phyloP scores from a whole-genome alignment of 2,113 vertebrate species.

The Microtus oregoni region DNA sequence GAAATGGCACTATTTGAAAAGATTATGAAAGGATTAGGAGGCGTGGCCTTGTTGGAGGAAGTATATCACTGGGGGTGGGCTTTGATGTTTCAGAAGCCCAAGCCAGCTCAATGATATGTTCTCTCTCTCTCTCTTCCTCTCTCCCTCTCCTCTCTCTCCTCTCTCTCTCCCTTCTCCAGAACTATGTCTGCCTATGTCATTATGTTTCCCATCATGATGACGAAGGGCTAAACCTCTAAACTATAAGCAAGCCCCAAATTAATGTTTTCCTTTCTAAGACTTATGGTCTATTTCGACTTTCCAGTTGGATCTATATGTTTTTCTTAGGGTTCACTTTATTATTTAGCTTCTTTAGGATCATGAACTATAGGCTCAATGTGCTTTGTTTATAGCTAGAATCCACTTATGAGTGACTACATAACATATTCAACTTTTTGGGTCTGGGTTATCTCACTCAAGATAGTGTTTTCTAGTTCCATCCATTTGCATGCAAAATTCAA shows the following conservation, averaged over 20 bases:
- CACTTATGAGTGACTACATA: too few relatives aligned
- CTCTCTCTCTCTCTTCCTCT: not conserved
- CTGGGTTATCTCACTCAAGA: too few relatives aligned
- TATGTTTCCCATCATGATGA: not conserved
- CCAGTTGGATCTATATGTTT: too few relatives aligned
- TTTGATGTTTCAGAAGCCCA: not conserved
- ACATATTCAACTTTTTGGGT: too few relatives aligned
- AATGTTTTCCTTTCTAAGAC: not conserved
- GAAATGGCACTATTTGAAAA: not conserved
- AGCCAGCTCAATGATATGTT: too few relatives aligned
- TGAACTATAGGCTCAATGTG: too few relatives aligned
- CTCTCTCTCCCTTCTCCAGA: not conserved
- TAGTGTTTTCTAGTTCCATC: too few relatives aligned
- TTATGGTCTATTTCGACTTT: too few relatives aligned
- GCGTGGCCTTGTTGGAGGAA: not conserved
- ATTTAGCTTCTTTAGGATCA: too few relatives aligned
- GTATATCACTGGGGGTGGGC: not conserved
- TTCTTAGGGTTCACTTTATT: too few relatives aligned
- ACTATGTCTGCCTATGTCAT: not conserved
- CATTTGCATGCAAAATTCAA: too few relatives aligned
- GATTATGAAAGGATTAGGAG: not conserved
- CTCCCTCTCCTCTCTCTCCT: not conserved
- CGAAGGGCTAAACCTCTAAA: not conserved
- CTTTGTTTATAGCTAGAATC: too few relatives aligned
- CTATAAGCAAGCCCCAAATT: not conserved